phyloP scores from a whole-genome alignment of 2,113 vertebrate genomes.

The Brachyhypopomus gauderio region DNA sequence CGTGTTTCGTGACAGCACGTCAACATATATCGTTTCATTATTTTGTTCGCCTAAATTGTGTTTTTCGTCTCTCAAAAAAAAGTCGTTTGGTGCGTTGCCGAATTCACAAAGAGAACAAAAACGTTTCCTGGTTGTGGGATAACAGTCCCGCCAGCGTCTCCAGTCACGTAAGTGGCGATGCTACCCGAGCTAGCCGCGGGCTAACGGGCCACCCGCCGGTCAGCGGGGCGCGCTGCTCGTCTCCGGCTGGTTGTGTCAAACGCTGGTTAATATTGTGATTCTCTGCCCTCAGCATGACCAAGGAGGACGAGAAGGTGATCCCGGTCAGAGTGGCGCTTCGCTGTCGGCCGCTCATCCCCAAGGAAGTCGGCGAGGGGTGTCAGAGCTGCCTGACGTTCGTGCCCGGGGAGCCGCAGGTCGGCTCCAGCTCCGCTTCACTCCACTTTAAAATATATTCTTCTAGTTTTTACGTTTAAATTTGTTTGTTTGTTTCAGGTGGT shows the following conservation, averaged over 20 bases:
- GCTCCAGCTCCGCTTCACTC: neutral
- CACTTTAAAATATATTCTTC: neutral
- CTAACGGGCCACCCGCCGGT: no score
- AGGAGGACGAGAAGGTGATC: constrained; percentile 83
- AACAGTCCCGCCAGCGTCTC: no score
- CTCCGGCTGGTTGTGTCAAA: neutral
- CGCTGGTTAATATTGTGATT: no score
- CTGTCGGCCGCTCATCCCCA: constrained; percentile 87
- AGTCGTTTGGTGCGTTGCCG: neutral
- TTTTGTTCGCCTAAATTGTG: neutral
- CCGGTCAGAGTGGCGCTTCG: constrained; percentile 90
- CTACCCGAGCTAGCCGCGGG: no score
- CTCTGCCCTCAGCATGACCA: constrained; percentile 65
- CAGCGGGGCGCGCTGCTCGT: neutral
- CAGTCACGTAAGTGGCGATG: no score
- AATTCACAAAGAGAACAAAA: no score
- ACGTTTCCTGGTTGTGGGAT: no score
- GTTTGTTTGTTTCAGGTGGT: constrained; percentile 78
- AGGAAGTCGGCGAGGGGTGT: constrained; percentile 88
- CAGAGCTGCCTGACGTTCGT: constrained; percentile 88
- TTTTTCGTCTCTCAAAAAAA: neutral
- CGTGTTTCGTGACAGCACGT: neutral
- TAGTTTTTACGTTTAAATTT: no score
- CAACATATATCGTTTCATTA: neutral
- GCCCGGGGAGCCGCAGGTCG: constrained; percentile 86